Percentiles rank a stretch among this genome's conserved stretches.
phyloP scores from a whole-genome alignment of 2,113 vertebrate genomes.

The Piaya cayana region DNA sequence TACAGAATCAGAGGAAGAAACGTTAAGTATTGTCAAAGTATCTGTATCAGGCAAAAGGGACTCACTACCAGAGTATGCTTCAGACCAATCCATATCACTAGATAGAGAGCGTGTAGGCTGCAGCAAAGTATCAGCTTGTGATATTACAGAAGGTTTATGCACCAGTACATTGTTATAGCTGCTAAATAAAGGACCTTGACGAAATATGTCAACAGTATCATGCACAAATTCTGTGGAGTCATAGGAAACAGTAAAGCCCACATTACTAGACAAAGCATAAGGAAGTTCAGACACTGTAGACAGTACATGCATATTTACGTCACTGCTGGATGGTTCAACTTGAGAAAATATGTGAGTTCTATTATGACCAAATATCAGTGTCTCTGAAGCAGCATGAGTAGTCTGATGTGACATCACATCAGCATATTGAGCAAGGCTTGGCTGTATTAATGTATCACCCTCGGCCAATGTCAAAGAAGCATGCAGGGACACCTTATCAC shows the following conservation, averaged over 20 bases:
- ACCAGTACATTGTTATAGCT: slow-evolving; percentile 68
- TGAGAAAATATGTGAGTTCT: slow-evolving; percentile 75
- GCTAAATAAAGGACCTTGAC: slow-evolving; percentile 67
- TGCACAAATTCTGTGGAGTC: slow-evolving; percentile 66
- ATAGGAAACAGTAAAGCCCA: slow-evolving; percentile 75
- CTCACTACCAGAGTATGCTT: slow-evolving; percentile 77
- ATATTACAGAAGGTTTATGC: slow-evolving; percentile 68
- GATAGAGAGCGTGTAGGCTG: slow-evolving; percentile 79
- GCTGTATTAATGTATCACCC: slow-evolving; percentile 75
- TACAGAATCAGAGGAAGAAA: slow-evolving; percentile 73
- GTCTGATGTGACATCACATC: slow-evolving; percentile 75
- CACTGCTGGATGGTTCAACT: slow-evolving; percentile 77
- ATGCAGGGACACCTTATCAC: slow-evolving; percentile 81
- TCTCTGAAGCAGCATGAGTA: slow-evolving; percentile 78
- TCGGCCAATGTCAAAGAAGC: slow-evolving; percentile 80
- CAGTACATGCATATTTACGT: slow-evolving; percentile 81
- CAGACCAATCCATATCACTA: slow-evolving; percentile 78
- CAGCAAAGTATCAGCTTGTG: slow-evolving; percentile 70
- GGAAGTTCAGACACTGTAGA: slow-evolving; percentile 76
- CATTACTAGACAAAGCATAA: slow-evolving; percentile 73
- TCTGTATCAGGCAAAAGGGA: slow-evolving; percentile 78
- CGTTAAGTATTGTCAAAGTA: slow-evolving; percentile 59
- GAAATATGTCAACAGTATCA: slow-evolving; percentile 71
- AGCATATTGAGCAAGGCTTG: slow-evolving; percentile 78
- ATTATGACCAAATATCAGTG: slow-evolving; percentile 76